phyloP scores from a whole-genome alignment of 2,888 invertebrate species.

The Rotaria sp. region DNA sequence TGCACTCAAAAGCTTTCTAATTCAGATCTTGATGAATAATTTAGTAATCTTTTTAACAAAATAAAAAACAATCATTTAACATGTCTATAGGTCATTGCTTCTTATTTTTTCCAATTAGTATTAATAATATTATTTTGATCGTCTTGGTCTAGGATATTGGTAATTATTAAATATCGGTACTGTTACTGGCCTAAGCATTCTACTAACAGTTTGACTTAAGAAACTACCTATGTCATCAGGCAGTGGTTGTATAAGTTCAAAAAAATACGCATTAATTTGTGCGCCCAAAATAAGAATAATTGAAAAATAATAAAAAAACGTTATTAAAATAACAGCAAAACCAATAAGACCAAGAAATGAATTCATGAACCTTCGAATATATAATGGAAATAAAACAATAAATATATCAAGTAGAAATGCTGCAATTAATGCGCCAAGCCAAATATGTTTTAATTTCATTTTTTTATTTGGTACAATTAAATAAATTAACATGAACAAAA shows the following conservation, averaged over 20 bases:
- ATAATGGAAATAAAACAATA: background rate
- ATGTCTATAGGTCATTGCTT: too few species aligned
- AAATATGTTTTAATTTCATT: background rate
- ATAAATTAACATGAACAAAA: background rate
- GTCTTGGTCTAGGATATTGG: background rate
- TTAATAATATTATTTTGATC: background rate
- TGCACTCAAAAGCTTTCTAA: too few species aligned
- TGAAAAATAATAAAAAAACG: background rate
- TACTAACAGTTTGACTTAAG: background rate
- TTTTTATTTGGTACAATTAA: background rate
- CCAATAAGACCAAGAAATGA: background rate
- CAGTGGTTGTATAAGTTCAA: too few species aligned
- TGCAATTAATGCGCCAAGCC: background rate
- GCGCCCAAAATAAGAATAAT: background rate
- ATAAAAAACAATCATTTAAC: too few species aligned
- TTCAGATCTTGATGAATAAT: too few species aligned
- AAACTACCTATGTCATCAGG: background rate
- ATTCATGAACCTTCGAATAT: background rate
- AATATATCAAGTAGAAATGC: background rate
- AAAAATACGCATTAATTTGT: too few species aligned
- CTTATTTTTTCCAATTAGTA: background rate
- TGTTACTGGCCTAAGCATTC: background rate
- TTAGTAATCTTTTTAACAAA: too few species aligned
- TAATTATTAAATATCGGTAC: background rate
- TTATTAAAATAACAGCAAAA: background rate